phyloP scores from a whole-genome alignment of 2,888 invertebrate genomes.

The Caenorhabditis sp. region DNA sequence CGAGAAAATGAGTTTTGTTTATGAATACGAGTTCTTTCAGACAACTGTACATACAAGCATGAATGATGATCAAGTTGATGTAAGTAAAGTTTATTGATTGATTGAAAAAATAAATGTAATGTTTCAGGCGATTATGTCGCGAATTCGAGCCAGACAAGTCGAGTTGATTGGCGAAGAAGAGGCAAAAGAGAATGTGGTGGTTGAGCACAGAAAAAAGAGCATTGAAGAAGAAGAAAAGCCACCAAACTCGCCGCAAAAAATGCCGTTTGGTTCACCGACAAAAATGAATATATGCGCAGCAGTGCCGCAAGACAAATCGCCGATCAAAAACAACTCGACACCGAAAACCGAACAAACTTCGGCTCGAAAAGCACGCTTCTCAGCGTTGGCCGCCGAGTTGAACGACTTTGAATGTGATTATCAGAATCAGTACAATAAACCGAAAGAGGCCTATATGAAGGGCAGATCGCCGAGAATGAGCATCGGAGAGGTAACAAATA shows the following conservation, averaged over 20 bases:
- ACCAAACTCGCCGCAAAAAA: constrained; percentile 14
- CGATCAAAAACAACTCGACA: neutral
- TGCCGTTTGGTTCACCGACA: constrained; percentile 13
- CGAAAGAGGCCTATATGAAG: constrained; percentile 53
- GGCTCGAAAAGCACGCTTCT: constrained; percentile 12
- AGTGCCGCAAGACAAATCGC: neutral
- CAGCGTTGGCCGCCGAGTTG: constrained; percentile 11
- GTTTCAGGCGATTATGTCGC: constrained; percentile 42
- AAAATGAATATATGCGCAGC: constrained; percentile 1
- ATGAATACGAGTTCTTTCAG: neutral
- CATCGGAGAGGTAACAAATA: constrained; percentile 41
- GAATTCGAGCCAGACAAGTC: constrained; percentile 38
- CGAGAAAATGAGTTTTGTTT: neutral
- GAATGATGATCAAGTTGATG: constrained; percentile 1
- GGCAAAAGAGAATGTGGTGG: constrained; percentile 32
- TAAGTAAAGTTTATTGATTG: neutral
- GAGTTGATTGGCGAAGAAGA: constrained; percentile 31
- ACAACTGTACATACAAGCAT: neutral
- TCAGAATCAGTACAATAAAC: constrained; percentile 23
- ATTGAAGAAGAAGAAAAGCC: constrained; percentile 11
- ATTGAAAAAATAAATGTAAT: neutral
- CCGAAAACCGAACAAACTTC: constrained; percentile 3
- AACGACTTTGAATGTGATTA: constrained; percentile 33
- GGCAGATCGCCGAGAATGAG: constrained; percentile 50
- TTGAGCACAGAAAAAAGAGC: neutral